Evolutionary conservation across 2,888 invertebrate genomes (phyloP).

Genomic region (Globia sparganii): DNA sequence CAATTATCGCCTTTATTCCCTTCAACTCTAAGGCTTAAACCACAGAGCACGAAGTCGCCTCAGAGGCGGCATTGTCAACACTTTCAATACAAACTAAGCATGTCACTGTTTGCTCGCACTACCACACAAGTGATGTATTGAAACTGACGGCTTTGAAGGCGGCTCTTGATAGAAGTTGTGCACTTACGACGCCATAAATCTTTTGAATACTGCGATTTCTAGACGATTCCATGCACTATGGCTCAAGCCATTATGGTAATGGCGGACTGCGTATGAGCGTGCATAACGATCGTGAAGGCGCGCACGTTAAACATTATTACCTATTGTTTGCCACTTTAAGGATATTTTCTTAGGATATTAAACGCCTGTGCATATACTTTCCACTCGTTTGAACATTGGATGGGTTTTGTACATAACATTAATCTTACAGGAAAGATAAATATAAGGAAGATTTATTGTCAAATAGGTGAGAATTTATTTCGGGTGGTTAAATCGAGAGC

Average conservation of each 20-base stretch:
- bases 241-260: constrained; percentile 56
- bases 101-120: too few species aligned
- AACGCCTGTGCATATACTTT: constrained; percentile 33
- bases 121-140: background rate
- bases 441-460: background rate
- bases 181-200: background rate
- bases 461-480: background rate
- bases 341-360: constrained; percentile 54
- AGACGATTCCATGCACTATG: background rate
- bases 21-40: background rate
- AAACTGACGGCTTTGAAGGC: background rate
- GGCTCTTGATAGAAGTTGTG: background rate
- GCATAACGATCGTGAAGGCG: constrained; percentile 47
- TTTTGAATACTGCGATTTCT: background rate
- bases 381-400: constrained; percentile 10
- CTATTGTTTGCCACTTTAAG: constrained; percentile 60
- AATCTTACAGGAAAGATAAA: background rate
- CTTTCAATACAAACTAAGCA: background rate
- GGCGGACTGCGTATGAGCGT: constrained; percentile 56
- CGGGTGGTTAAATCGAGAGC: background rate
- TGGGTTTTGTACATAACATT: constrained; percentile 27
- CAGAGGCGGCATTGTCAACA: background rate
- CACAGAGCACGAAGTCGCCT: too few species aligned
- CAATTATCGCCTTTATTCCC: constrained; percentile 7
- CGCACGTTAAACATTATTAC: constrained; percentile 53